Evolutionary conservation across 1,140 invertebrate genomes (phyloP), one percentile per base, ranked within the genome.

Genomic region (Bicyclus anynana): DNA sequence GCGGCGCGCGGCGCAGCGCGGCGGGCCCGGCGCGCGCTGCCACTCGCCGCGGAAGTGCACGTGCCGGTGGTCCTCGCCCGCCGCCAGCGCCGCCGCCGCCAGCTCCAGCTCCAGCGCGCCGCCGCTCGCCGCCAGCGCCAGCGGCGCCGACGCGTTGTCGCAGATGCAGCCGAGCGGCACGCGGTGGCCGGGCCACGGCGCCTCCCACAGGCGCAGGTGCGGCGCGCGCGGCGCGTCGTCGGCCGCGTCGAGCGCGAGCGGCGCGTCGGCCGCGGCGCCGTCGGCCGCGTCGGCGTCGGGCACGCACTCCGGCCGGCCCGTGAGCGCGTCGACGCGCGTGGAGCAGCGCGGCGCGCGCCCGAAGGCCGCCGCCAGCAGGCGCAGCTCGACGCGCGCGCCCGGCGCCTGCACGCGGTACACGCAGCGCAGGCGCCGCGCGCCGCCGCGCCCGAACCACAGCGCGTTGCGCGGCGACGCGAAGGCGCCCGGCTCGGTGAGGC

Each of bases 371-470:
- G 75, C 57, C 9, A 58, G 33, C 44, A 84, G 79, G 4, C 75
- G 57, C 9, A 97, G 76, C 12, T 92, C 90, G 0, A 93, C 90
- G 5, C 92, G 88, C 57, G 93, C 93, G 1, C 89, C 74, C 13
- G 91, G 91, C 2, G 93, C 93, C 69, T 94, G 92, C 37, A 96
- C 91, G 38, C 94, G 90, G 77, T 95, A 95, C 27, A 92, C 89
- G 73, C 95, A 96, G 21, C 93, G 92, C n/a, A 96, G 72, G 55
- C 93, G 92, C 23, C 81, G 89, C n/a, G 92, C 91, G 4, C 95
- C 94, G 0, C 95, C 95, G 13, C 94, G 87, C 0, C 95, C 95
- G 65, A 93, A 95, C 14, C 95, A 90, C 62, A 95, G 93, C 1
- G 95, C 92, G 70, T 96, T 95, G 0, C 88, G 74, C 9, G 80